phyloP scores from a whole-genome alignment of 92 coral and sea anemone genomes.

The Phenganax marumi region DNA sequence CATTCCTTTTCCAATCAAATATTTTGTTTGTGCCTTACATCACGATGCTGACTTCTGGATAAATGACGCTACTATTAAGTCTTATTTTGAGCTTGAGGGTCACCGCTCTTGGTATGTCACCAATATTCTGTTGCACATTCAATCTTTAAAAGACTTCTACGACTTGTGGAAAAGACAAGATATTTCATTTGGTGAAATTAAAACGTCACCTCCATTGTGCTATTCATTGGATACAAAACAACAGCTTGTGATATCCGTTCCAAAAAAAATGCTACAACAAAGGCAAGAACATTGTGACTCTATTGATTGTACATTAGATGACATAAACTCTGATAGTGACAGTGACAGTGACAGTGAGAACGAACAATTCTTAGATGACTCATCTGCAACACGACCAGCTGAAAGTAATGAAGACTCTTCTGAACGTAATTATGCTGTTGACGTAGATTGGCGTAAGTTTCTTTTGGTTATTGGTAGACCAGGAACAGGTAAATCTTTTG shows the following conservation, averaged over 20 bases:
- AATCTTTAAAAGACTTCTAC: constrained; percentile 6
- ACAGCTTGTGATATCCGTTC: background rate
- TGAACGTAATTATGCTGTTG: background rate
- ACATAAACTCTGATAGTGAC: background rate
- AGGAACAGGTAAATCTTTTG: constrained; percentile 30
- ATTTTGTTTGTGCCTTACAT: constrained; percentile 13
- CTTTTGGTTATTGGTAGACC: constrained; percentile 12
- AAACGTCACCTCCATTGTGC: background rate
- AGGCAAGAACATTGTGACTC: background rate
- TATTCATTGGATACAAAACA: constrained; percentile 6
- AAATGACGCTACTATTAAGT: background rate
- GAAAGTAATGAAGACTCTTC: too few relatives aligned
- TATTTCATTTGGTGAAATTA: background rate
- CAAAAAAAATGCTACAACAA: background rate
- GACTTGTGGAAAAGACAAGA: background rate
- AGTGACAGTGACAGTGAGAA: constrained; percentile 9
- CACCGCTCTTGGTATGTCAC: background rate
- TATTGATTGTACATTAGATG: too few relatives aligned
- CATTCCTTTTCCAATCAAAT: too few relatives aligned
- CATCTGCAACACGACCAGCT: too few relatives aligned
- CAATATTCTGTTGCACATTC: background rate
- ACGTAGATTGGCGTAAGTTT: constrained; percentile 18
- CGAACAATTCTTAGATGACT: too few relatives aligned
- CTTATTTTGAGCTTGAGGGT: background rate
- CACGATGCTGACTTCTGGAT: background rate